A percentile compares a stretch with the other conserved stretches of the same genome.
These are phyloP conservation scores for Gambelia wislizenii DNA, from an alignment of 2,797 vertebrate species.

Conservation along the genomic window DNA sequence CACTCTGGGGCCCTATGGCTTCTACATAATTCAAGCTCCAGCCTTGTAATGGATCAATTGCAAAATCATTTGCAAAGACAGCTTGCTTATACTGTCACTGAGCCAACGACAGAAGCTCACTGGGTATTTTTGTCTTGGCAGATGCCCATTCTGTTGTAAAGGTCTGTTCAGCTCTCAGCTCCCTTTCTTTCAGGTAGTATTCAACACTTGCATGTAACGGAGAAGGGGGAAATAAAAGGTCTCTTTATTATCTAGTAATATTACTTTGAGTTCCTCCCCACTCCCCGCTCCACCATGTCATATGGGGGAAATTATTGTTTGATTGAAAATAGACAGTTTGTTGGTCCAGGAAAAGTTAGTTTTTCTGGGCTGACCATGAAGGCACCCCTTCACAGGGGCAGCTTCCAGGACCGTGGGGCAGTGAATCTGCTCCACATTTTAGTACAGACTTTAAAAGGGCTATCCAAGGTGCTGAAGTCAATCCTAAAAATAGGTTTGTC, in stretches of 20 bases:
- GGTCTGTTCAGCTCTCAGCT: slow-evolving; percentile 82
- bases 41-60: slow-evolving; percentile 72
- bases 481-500: too few species aligned
- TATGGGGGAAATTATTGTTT: background rate
- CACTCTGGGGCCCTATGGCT: slow-evolving; percentile 69
- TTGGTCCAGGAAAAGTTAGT: background rate
- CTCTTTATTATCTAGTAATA: background rate
- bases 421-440: too few species aligned
- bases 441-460: too few species aligned
- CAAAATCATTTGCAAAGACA: slow-evolving; percentile 77
- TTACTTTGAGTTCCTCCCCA: background rate
- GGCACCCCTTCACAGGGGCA: background rate
- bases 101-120: slow-evolving; percentile 82
- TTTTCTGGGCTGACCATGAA: background rate
- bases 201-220: slow-evolving; percentile 38
- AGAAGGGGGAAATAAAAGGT: background rate
- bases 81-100: slow-evolving; percentile 79
- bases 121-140: slow-evolving; percentile 85
- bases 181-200: slow-evolving; percentile 80
- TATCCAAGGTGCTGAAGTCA: too few species aligned
- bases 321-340: background rate
- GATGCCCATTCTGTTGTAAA: slow-evolving; percentile 84
- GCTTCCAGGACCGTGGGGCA: too few species aligned
- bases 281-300: background rate
- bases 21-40: slow-evolving; percentile 64